Base-by-base conservation (phyloP, 2,113 vertebrate genomes). In the Halcyon senegalensis region DNA sequence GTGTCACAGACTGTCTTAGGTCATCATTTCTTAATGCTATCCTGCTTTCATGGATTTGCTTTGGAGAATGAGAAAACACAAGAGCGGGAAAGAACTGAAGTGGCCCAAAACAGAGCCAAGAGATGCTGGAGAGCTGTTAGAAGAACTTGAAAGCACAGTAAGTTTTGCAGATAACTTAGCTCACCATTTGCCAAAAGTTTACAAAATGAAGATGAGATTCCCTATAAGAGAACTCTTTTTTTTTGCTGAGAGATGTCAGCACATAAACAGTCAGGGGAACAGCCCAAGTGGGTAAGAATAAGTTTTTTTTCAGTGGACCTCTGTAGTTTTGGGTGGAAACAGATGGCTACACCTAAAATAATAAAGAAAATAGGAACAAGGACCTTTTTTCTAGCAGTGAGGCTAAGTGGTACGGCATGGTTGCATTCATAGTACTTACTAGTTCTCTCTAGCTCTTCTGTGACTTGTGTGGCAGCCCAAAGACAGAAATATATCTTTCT, bases 31-130 rank as follows among this genome's bases (percentile, higher is more conserved):
- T 30, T 28, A 58, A 17, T 20, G 9, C 10, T 88, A 27, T 35
- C 37, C 33, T 56, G 11, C 16, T 83, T 41, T 39, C 5, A 0
- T 28, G 30, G 27, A 77, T 77, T 73, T 81, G 14, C n/a, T 37
- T 53, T 59, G 20, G 20, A 80, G 41, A 68, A 84, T 0, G 1
- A 16, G 33, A 87, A 24, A 74, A 5, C 35, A 46, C 0, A 2
- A 3, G 27, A 60, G 19, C 59, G 18, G 18, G 24, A 51, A 16
- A 63, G 12, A 16, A n/a, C 37, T 43, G 20, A 23, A 59, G 27
- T 28, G 10, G 21, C 39, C 9, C 14, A 43, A 75, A 85, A 77
- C 30, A 63, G 33, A 91, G 63, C 9, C 43, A 37, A 73, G 28
- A 48, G 10, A 58, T n/a, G 59, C 43, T 51, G 33, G 37, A 81